These are phyloP conservation scores for Axis porcinus DNA, from an alignment of 2,113 vertebrate genomes.

Conservation along the genomic window DNA sequence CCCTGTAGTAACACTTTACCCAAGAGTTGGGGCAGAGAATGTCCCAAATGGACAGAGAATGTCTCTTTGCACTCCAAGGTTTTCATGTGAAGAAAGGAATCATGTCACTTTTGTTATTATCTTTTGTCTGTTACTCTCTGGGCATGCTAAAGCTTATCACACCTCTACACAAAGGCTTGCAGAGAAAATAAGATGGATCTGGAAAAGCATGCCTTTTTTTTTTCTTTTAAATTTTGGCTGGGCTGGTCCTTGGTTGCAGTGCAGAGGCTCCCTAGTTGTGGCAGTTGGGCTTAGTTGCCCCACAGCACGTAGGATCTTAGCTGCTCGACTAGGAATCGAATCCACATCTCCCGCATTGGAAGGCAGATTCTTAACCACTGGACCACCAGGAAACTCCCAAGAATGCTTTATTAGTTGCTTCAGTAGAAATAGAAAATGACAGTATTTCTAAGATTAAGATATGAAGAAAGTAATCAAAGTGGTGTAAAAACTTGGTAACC, in stretches of 20 bases:
- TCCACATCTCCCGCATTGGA: not conserved
- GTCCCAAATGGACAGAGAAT: not conserved
- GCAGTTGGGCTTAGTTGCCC: not conserved
- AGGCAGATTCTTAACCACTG: not conserved
- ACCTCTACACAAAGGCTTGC: not conserved
- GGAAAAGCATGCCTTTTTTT: not conserved
- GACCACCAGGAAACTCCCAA: not conserved
- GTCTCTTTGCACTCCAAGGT: not conserved
- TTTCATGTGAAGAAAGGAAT: not conserved
- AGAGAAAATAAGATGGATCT: not conserved
- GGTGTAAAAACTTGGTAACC: not conserved
- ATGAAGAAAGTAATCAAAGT: not conserved
- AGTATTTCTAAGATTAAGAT: slow-evolving; percentile 2
- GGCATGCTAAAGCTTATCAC: not conserved
- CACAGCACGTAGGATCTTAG: not conserved
- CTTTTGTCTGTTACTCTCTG: not conserved
- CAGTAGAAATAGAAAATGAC: not conserved
- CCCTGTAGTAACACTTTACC: not conserved
- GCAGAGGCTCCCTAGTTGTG: not conserved
- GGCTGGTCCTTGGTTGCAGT: not conserved
- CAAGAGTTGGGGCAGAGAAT: not conserved
- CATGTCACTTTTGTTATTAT: not conserved
- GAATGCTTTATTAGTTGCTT: not conserved
- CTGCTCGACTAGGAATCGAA: not conserved
- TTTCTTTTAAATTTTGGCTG: not conserved